A percentile compares a stretch with the other conserved stretches of the same genome.
Conservation (phyloP, 1,140 invertebrate genomes). For the Drosophila baimaii region DNA sequence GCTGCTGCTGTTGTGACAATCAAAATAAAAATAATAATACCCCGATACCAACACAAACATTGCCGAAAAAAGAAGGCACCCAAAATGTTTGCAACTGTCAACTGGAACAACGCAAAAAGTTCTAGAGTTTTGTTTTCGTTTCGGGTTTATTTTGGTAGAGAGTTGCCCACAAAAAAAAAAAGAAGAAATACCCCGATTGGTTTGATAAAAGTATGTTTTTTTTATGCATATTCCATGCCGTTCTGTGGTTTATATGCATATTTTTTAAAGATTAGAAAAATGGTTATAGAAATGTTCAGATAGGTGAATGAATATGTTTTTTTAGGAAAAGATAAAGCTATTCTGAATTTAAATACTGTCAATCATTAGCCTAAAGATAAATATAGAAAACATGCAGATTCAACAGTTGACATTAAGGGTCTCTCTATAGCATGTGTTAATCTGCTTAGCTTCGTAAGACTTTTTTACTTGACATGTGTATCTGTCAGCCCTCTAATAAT, state of each 20-base stretch:
- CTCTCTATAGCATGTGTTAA: not conserved
- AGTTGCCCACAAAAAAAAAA: not conserved
- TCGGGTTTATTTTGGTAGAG: conserved; percentile 44
- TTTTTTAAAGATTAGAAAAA: conserved; percentile 48
- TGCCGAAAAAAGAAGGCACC: conserved; percentile 48
- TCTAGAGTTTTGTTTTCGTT: conserved; percentile 31
- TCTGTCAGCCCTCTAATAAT: conserved; percentile 30
- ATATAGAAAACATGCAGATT: not conserved
- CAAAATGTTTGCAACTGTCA: conserved; percentile 76
- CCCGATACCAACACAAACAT: conserved; percentile 32
- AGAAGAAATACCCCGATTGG: conserved; percentile 30
- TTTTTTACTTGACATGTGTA: conserved; percentile 12
- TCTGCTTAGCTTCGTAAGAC: conserved; percentile 5
- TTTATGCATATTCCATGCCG: conserved; percentile 12
- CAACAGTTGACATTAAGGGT: conserved; percentile 7
- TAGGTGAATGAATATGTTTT: not conserved
- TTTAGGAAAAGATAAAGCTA: not conserved
- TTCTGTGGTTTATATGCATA: conserved; percentile 39
- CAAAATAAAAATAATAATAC: conserved; percentile 74
- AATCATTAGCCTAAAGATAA: not conserved
- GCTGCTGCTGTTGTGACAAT: conserved; percentile 56
- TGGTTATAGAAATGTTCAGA: conserved; percentile 10
- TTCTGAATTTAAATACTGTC: not conserved
- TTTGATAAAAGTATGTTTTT: conserved; percentile 36
- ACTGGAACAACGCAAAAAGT: conserved; percentile 48